Evolutionary conservation across 2,888 invertebrate genomes (phyloP), one percentile per base, ranked within the genome.

Genomic region (Dicycla oo): DNA sequence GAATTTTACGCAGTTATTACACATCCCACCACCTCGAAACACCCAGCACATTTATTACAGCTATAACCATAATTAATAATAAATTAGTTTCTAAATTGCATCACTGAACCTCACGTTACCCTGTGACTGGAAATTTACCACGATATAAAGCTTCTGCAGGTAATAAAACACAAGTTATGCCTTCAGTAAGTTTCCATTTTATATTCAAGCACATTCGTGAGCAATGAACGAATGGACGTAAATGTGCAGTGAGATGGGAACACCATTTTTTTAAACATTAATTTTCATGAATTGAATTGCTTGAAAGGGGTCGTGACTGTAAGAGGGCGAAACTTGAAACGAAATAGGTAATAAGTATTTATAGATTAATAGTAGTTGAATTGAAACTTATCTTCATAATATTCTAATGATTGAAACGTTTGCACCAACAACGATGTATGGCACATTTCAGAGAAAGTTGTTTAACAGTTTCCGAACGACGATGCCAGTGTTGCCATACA

Each of bases 121-220:
- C 23, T 15, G 4, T 15, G 20, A 34, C n/a, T 45, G 63, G 13
- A 40, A 57, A 56, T 15, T 51, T 67, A 56, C 38, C 53, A 45
- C 57, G 49, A 76, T 71, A 51, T 40, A 57, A 76, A 54, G 38
- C 61, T 49, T 58, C 11, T 43, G 4, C 43, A 56, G 49, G 71
- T 62, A 65, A 80, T 80, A 77, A 69, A 80, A 63, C 65, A 51
- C 3, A 71, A 80, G 45, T 76, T 58, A 62, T 71, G 53, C 23
- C 34, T 56, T 49, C 26, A 58, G 23, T 13, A 51, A 57, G n/a
- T 74, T 73, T 26, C 26, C 54, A 20, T 56, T 75, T 70, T 76
- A 81, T 70, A 40, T 56, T 53, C 20, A 23, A 51, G 54, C 26
- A 56, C 45, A 23, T 80, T 79, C 58, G 57, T 47, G 64, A 80